Conservation (phyloP, 2,888 invertebrate genomes). For the Trichogramma evanescens region DNA sequence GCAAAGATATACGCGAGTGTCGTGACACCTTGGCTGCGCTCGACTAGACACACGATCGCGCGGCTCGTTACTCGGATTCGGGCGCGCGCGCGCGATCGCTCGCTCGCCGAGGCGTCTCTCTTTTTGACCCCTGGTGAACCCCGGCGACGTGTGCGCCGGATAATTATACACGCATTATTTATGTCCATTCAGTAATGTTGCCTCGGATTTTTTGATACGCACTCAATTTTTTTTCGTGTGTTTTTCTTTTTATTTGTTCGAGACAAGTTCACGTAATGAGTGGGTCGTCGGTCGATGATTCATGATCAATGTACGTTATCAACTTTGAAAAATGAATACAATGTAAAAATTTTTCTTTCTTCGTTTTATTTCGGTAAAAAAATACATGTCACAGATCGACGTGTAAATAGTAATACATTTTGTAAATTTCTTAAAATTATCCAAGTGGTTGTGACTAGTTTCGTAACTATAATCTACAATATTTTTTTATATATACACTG, state of each 20-base stretch:
- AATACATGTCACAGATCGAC: too few relatives aligned
- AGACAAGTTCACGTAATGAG: too few relatives aligned
- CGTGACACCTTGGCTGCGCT: conserved; percentile 6
- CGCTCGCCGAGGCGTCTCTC: background rate
- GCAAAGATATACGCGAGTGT: background rate
- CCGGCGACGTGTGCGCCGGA: background rate
- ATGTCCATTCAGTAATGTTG: background rate
- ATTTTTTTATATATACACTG: background rate
- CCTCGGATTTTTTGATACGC: too few relatives aligned
- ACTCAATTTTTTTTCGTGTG: too few relatives aligned
- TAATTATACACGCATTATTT: background rate
- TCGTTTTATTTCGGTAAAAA: too few relatives aligned
- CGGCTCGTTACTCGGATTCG: conserved; percentile 9
- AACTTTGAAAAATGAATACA: too few relatives aligned
- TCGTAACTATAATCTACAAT: background rate
- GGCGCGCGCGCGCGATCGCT: conserved; percentile 8
- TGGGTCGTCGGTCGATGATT: too few relatives aligned
- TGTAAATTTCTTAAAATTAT: background rate
- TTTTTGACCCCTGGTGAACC: conserved; percentile 17
- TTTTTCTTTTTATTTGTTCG: too few relatives aligned
- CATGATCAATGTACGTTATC: too few relatives aligned
- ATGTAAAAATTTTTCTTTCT: too few relatives aligned
- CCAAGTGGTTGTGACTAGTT: background rate
- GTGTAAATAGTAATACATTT: background rate
- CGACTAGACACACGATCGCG: conserved; percentile 11